Base-by-base conservation (phyloP, 2,888 invertebrate genomes). In the Hesperia comma region DNA sequence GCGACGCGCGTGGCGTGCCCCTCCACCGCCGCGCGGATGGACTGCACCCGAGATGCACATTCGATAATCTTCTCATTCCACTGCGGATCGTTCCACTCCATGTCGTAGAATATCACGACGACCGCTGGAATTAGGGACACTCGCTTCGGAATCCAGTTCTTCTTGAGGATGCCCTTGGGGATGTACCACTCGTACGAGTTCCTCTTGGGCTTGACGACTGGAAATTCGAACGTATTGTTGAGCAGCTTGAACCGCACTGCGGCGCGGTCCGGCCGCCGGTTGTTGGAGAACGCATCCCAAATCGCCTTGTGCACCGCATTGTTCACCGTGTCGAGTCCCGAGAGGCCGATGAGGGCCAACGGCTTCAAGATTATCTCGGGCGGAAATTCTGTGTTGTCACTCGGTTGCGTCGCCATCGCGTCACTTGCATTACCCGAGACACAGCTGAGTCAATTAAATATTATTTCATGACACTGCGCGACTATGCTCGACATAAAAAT, bases 31-130 rank as follows among this genome's bases (percentile, higher is more conserved):
- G 95, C 94, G 75, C 96, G 95, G 72, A 97, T 93, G 0, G 96
- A 95, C 83, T 98, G 97, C 40, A 99, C 96, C 76, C 96, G 94
- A 0, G 97, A 97, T 8, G 98, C 97, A 87, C 98, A 99, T 85
- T 99, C 99, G 77, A 97, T 95, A 81, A 98, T 97, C 82, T 97
- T 98, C 75, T 99, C 99, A 75, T 96, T 96, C 99, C 99, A 99
- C 71, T 96, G 95, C 0, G 95, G 93, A 87, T 99, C 99, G 83
- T 98, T 97, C 99, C 99, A 99, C 88, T 99, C 99, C 82, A 99
- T 94, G 80, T 99, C 99, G 85, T 97, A 98, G 87, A 99, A 99
- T 70, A 99, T 94, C 2, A 99, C 98, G 32, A 98, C 96, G 0
- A 99, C 96, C 0, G 99, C 96, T 8, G 99, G 99, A 71, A 99